A percentile compares a stretch with the other conserved stretches of the same genome.
Evolutionary conservation across 2,113 vertebrate genomes (phyloP).

Genomic region (Campylorhamphus procurvoides): DNA sequence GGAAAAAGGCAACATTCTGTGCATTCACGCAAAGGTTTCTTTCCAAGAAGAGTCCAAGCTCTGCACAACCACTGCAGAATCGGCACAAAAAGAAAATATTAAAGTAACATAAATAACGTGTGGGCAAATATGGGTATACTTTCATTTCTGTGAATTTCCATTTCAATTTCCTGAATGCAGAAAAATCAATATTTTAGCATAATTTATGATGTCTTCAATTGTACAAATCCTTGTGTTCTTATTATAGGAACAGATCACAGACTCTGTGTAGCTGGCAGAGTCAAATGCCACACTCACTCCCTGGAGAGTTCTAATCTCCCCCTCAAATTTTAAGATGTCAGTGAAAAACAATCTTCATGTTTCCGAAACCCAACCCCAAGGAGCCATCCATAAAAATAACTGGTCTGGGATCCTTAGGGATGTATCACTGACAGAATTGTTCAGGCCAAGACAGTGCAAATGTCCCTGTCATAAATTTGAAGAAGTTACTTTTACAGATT

Average conservation of each 20-base stretch:
- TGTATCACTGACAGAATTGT: background rate
- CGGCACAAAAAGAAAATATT: background rate
- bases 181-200: constrained; percentile 24
- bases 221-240: constrained; percentile 14
- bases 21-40: background rate
- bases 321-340: constrained; percentile 72
- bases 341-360: constrained; percentile 69
- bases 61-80: background rate
- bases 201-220: background rate
- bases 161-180: background rate
- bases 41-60: background rate
- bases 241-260: constrained; percentile 33
- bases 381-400: constrained; percentile 71
- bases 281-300: constrained; percentile 50
- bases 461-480: background rate
- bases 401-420: constrained; percentile 27
- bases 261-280: constrained; percentile 45
- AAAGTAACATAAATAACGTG: background rate
- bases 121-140: background rate
- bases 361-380: constrained; percentile 60
- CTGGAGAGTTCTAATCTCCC: constrained; percentile 34
- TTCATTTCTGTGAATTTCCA: background rate
- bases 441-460: background rate
- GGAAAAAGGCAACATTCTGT: background rate
- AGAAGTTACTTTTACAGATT: background rate